Evolutionary conservation across 1,140 invertebrate species (phyloP), one percentile per base, ranked within the genome.

Genomic region (Trissolcus basalis): DNA sequence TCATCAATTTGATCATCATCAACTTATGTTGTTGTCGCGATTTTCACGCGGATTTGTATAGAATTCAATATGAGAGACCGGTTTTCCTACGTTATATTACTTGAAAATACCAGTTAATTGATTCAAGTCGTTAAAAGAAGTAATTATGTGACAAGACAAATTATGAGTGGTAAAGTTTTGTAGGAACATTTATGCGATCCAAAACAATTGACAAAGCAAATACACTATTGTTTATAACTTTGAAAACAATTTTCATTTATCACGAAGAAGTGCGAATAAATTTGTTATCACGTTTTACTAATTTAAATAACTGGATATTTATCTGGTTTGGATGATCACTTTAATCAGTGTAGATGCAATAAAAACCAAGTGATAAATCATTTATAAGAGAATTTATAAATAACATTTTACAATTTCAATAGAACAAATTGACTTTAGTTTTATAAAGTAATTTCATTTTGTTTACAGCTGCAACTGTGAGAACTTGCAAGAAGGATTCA

Each of bases 401-500:
- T n/a, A 27, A 27, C 19, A 27, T 27, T 27, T 27, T 27, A 3
- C 19, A 27, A 27, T 3, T 27, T 27, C 6, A 39, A 1, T 39
- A 1, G 36, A 39, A 39, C 53, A 64, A 56, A 50, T 54, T 49
- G 27, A 39, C 35, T 45, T 16, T 68, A 5, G 11, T n/a, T n/a
- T n/a, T n/a, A 39, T 55, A 15, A 67, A 10, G 59, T 8, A 63
- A 59, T 64, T 27, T 58, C 39, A 75, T 70, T 19, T 58, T 59
- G 51, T 78, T 35, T 35, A 45, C 56, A 86, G 85, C 84, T 15
- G 39, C 48, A 32, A 55, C 70, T 32, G 43, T 86, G 32, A 87
- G 86, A 33, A 80, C 83, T 7, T 88, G 87, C 70, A 84, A 85
- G 6, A 82, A 53, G 39, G 80, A 82, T 19, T 63, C 81, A 8